phyloP scores from a whole-genome alignment of 2,888 invertebrate species.

The Stratiomys singularior region DNA sequence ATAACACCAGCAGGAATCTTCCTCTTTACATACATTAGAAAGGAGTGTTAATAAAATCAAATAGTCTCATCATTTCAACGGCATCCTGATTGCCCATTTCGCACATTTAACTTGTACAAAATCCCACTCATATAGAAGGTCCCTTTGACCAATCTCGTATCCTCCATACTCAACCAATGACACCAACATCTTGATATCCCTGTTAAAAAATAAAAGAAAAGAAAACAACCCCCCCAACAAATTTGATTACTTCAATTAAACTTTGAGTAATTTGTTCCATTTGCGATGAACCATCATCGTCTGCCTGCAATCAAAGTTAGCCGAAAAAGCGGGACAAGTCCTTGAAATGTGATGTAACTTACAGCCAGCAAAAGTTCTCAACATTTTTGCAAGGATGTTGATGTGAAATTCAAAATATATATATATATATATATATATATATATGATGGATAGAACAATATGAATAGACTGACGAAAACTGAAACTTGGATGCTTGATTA shows the following conservation, averaged over 20 bases:
- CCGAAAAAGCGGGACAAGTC: not conserved
- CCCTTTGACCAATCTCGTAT: too few species aligned
- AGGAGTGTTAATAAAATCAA: too few species aligned
- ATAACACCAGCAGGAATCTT: too few species aligned
- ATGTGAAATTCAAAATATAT: too few species aligned
- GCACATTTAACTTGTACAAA: too few species aligned
- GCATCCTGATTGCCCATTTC: too few species aligned
- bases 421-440: too few species aligned
- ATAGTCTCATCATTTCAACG: too few species aligned
- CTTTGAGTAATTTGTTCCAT: slow-evolving; percentile 51
- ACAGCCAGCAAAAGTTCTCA: slow-evolving; percentile 11
- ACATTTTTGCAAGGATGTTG: not conserved
- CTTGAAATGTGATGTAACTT: not conserved
- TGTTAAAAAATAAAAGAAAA: too few species aligned
- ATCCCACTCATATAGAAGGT: too few species aligned
- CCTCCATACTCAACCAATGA: not conserved
- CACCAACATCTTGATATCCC: not conserved
- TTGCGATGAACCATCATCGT: slow-evolving; percentile 28
- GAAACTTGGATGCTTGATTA: slow-evolving; percentile 8
- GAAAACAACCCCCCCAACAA: not conserved
- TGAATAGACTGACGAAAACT: not conserved
- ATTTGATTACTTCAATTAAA: slow-evolving; percentile 53
- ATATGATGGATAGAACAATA: not conserved
- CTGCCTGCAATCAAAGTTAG: not conserved
- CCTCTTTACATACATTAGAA: too few species aligned